Base-by-base conservation (phyloP, 1,140 invertebrate species). In the Procambarus clarkii region DNA sequence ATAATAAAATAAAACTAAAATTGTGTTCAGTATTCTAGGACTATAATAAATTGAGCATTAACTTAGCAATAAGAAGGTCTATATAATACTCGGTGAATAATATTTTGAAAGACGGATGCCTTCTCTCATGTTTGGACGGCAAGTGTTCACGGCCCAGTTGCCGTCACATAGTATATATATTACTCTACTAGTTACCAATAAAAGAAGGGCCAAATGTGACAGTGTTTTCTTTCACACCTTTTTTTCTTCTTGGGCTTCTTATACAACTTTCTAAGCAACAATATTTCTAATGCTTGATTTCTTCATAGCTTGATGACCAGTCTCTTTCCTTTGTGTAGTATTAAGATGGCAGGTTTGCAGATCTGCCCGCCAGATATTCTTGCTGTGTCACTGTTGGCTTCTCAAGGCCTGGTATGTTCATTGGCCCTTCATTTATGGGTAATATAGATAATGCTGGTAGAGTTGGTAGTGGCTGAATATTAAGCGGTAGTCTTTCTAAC, bases 221-320 rank as follows among this genome's bases (percentile, higher is more conserved):
- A 77, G 88, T 91, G 88, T 91, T 91, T 91, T 91, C 88, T 91
- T 91, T 91, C 82, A 85, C 88, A 84, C 88, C 88, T 88, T 60
- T 54, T 34, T 78, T 45, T 91, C 58, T 71, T 71, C 86, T 85
- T 80, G 58, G 86, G 45, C 74, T 85, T 34, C 24, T 60, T 64
- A 80, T 34, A 48, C 54, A 60, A 34, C 54, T 88, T 88, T 48
- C 54, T 60, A 58, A 58, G 44, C 15, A 79, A 78, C 64, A 21
- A 18, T 5, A 69, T 21, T 18, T 69, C 64, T 69, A 5, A 69
- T n/a, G 13, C 21, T 1, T 69, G 13, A 18, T 18, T 18, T 18
- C 13, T 79, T 18, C 18, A 18, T 79, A 79, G 78, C 34, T 34
- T 34, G 34, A 34, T 34, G 34, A 34, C 34, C 34, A 34, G 34